Percentiles rank a stretch among this genome's conserved stretches.
phyloP scores from a whole-genome alignment of 2,888 invertebrate genomes.

The Chamaedrilus cognettii region DNA sequence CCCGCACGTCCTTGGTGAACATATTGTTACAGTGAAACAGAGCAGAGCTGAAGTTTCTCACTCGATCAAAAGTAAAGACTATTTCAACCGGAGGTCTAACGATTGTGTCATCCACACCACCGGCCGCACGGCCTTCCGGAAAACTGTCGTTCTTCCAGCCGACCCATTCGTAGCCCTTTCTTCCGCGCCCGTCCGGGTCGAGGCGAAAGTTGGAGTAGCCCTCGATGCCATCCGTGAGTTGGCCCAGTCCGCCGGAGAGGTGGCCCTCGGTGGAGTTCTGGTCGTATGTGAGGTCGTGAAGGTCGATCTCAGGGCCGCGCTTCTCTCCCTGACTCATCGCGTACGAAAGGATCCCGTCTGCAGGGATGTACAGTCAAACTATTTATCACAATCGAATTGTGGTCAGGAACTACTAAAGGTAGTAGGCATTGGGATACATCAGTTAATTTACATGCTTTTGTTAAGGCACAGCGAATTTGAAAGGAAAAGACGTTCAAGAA shows the following conservation, averaged over 20 bases:
- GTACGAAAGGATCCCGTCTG: constrained; percentile 84
- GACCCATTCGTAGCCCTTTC: constrained; percentile 76
- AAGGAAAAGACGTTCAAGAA: no score
- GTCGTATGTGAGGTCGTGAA: constrained; percentile 84
- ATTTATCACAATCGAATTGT: no score
- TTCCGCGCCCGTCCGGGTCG: constrained; percentile 64
- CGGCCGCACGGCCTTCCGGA: neutral
- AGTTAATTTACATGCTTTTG: no score
- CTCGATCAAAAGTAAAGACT: constrained; percentile 83
- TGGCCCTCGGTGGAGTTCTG: constrained; percentile 62
- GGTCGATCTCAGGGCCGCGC: constrained; percentile 76
- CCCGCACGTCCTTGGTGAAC: constrained; percentile 81
- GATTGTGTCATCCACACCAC: constrained; percentile 57
- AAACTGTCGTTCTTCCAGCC: constrained; percentile 71
- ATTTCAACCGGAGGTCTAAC: constrained; percentile 65
- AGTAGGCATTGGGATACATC: no score
- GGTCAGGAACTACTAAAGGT: no score
- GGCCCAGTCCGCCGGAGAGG: constrained; percentile 78
- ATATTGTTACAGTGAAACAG: constrained; percentile 84
- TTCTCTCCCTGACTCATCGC: constrained; percentile 89
- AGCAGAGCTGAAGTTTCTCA: constrained; percentile 82
- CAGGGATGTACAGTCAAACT: constrained; percentile 38
- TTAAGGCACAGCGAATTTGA: no score
- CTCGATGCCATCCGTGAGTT: constrained; percentile 77
- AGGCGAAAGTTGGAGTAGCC: constrained; percentile 76